Evolutionary conservation across 2,888 invertebrate species (phyloP).

Genomic region (Crematogaster levior): DNA sequence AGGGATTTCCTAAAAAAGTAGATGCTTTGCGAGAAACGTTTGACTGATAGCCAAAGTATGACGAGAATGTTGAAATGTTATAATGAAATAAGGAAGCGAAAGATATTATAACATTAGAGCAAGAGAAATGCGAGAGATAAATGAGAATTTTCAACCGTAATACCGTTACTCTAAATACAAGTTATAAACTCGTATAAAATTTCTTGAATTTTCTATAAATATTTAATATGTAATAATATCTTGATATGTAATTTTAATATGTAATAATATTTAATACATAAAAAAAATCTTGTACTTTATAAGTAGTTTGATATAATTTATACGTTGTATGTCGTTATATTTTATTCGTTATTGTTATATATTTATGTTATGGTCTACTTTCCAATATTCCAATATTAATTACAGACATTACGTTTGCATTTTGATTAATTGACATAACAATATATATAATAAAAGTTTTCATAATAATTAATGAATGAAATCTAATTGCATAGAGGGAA

Average conservation of each 20-base stretch:
- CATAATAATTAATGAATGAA: conserved; percentile 25
- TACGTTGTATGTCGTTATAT: too few species aligned
- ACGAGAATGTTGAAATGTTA: conserved; percentile 6
- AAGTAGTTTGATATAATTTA: not conserved
- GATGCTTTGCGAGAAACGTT: conserved; percentile 3
- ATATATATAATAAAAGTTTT: conserved; percentile 20
- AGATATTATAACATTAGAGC: conserved; percentile 15
- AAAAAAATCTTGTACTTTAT: not conserved
- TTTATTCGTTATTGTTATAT: too few species aligned
- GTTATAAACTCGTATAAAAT: not conserved
- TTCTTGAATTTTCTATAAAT: not conserved
- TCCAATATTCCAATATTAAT: conserved; percentile 18
- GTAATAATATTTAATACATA: not conserved
- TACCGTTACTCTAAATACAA: not conserved
- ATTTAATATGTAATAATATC: not conserved
- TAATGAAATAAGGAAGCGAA: conserved; percentile 6
- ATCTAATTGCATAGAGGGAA: conserved; percentile 39
- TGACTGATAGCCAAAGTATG: conserved; percentile 31
- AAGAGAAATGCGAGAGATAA: not conserved
- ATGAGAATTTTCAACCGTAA: not conserved
- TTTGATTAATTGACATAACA: conserved; percentile 30
- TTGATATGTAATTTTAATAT: too few species aligned
- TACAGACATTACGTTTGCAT: conserved; percentile 3
- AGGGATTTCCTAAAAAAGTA: not conserved
- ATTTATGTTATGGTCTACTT: not conserved